A percentile compares a stretch with the other conserved stretches of the same genome.
Evolutionary conservation across 2,797 vertebrate genomes (phyloP).

Genomic region (Acomys russatus): DNA sequence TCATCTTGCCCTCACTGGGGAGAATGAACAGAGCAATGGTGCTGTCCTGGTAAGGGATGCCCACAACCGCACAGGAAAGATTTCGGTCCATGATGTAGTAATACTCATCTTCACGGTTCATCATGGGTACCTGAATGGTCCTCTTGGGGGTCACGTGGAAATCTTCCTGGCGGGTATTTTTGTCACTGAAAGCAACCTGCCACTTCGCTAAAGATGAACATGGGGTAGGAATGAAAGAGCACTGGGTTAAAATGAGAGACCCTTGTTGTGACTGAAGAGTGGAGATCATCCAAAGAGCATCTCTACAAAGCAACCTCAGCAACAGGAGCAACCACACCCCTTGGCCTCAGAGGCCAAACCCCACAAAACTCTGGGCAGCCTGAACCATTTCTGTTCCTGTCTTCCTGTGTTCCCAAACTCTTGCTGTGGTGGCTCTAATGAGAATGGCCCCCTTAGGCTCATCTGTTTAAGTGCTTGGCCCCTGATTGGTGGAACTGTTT

Average conservation of each 20-base stretch:
- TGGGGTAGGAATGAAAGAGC: too few relatives aligned
- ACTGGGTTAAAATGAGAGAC: neutral
- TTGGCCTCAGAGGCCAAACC: too few relatives aligned
- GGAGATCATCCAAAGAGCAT: neutral
- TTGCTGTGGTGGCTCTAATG: neutral
- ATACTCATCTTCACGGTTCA: conserved; percentile 33
- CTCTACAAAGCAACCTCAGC: accelerated
- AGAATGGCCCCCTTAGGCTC: neutral
- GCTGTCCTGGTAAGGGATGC: conserved; percentile 65
- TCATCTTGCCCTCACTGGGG: conserved; percentile 51
- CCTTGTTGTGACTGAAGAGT: neutral
- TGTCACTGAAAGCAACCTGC: conserved; percentile 60
- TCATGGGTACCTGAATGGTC: conserved; percentile 75
- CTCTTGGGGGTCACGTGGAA: conserved; percentile 39
- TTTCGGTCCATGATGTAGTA: conserved; percentile 55
- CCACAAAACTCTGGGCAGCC: neutral
- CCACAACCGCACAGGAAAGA: conserved; percentile 73
- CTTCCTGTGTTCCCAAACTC: neutral
- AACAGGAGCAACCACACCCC: accelerated
- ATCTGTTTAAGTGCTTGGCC: neutral
- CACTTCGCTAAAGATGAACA: conserved; percentile 71
- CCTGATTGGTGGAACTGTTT: neutral
- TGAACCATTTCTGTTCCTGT: neutral
- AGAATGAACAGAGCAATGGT: conserved; percentile 72
- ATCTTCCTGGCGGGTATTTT: neutral